These are phyloP conservation scores for Scaptomyza parva DNA, from an alignment of 2,888 invertebrate genomes.

Conservation along the genomic window DNA sequence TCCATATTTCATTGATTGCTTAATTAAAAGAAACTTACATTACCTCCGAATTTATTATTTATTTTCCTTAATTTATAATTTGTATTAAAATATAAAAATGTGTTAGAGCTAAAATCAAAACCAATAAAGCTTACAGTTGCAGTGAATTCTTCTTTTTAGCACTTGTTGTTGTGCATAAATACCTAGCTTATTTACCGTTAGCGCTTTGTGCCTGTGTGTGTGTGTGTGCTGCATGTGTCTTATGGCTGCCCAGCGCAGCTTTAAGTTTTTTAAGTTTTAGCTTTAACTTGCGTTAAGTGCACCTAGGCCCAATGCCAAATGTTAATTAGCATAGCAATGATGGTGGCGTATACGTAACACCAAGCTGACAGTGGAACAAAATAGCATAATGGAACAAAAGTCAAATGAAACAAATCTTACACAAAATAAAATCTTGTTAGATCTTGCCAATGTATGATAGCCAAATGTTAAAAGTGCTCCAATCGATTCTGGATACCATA, in stretches of 20 bases:
- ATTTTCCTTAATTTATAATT: too few species aligned
- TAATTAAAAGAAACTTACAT: background rate
- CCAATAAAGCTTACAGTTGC: slow-evolving; percentile 8
- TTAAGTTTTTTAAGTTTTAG: slow-evolving; percentile 46
- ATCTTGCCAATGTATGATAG: too few species aligned
- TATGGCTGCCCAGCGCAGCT: slow-evolving; percentile 23
- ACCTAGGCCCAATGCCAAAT: slow-evolving; percentile 23
- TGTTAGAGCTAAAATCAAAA: background rate
- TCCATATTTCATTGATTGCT: background rate
- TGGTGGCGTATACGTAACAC: slow-evolving; percentile 40
- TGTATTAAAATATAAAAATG: background rate
- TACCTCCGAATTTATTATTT: too few species aligned
- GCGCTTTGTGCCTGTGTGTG: slow-evolving; percentile 1
- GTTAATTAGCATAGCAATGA: slow-evolving; percentile 40
- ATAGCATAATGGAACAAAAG: background rate
- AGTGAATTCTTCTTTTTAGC: slow-evolving; percentile 25
- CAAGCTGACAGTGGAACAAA: slow-evolving; percentile 7
- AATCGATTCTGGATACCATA: too few species aligned
- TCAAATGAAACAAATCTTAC: background rate
- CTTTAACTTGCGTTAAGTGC: slow-evolving; percentile 31
- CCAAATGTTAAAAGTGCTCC: too few species aligned
- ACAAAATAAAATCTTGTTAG: too few species aligned
- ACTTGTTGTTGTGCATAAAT: slow-evolving; percentile 65
- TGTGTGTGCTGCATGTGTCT: slow-evolving; percentile 35
- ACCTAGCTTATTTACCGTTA: slow-evolving; percentile 43